phyloP scores from a whole-genome alignment of 2,113 vertebrate species.

The Lota lota region DNA sequence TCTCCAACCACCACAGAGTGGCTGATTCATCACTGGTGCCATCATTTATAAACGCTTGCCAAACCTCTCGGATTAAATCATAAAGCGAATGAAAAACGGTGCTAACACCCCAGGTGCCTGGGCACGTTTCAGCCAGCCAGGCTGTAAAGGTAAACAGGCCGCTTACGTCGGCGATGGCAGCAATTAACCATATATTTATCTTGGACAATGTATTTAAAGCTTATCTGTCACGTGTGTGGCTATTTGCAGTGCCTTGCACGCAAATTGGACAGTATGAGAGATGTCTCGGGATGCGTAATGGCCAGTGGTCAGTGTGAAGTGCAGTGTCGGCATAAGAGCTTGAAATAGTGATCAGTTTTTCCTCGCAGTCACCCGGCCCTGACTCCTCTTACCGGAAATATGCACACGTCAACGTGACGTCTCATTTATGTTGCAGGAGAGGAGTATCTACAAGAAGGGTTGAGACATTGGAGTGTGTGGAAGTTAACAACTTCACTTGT shows the following conservation, averaged over 20 bases:
- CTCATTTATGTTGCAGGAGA: constrained; percentile 1
- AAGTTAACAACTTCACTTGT: constrained; percentile 14
- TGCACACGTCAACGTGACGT: constrained; percentile 12
- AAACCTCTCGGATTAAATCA: constrained; percentile 73
- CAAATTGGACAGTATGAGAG: background rate
- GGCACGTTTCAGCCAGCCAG: constrained; percentile 53
- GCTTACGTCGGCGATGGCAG: constrained; percentile 29
- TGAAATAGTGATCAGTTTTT: background rate
- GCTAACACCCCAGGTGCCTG: constrained; percentile 48
- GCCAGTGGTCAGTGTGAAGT: background rate
- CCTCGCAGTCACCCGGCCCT: background rate
- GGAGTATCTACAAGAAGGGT: constrained; percentile 1
- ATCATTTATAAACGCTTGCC: constrained; percentile 68
- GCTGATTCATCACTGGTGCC: constrained; percentile 72
- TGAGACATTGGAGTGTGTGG: constrained; percentile 14
- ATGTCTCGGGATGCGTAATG: background rate
- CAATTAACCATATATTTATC: constrained; percentile 28
- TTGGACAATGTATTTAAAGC: background rate
- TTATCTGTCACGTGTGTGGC: background rate
- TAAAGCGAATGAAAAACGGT: constrained; percentile 59
- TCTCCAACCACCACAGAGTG: constrained; percentile 69
- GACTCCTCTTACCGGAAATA: background rate
- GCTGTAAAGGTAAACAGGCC: constrained; percentile 33
- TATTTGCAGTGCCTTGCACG: background rate
- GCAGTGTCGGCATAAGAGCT: background rate